Evolutionary conservation across 2,113 vertebrate species (phyloP), one percentile per base, ranked within the genome.

Genomic region (Eleginops maclovinus): DNA sequence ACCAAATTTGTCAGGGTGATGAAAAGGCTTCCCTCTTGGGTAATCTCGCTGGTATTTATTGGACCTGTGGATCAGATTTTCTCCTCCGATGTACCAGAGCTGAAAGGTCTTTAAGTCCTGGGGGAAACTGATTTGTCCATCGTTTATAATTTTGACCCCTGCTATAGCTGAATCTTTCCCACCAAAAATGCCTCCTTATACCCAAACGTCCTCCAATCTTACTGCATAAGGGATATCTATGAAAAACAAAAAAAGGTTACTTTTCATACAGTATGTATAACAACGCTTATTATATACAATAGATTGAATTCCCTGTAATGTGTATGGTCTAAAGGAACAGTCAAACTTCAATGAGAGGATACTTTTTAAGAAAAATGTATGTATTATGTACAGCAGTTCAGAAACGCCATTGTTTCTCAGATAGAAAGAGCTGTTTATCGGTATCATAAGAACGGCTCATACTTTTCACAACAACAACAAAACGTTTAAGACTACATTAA

Each of bases 1-100:
- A 16, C 51, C 58, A 24, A 54, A 83, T n/a, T 10, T 61, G 77
- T 72, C 80, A 69, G 31, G 21, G 50, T 81, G 82, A 87, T 85
- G 60, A 69, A 78, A 81, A 70, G 22, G 9, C 3, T 72, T 50
- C 66, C 46, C 81, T 81, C 76, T 19, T 41, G 73, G 80, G 77
- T 62, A 81, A 62, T 85, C 58, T 22, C 14, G 55, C 36, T 40
- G 75, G 5, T 21, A 60, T 72, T 55, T 72, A 28, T 84, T 61
- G 53, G 28, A 53, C 64, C 44, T 72, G 60, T 51, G 22, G 61
- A 69, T 26, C 28, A 76, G 62, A 88, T 83, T 78, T 58, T 60
- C 76, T 65, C 60, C 41, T 64, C 31, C 54, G 69, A 72, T 78
- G n/a, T 72, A 26, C 19, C 9, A 62, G 36, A 44, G 63, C 73